Percentiles rank a stretch among this genome's conserved stretches.
Evolutionary conservation across 2,797 vertebrate species (phyloP).

Genomic region (Platalea minor): DNA sequence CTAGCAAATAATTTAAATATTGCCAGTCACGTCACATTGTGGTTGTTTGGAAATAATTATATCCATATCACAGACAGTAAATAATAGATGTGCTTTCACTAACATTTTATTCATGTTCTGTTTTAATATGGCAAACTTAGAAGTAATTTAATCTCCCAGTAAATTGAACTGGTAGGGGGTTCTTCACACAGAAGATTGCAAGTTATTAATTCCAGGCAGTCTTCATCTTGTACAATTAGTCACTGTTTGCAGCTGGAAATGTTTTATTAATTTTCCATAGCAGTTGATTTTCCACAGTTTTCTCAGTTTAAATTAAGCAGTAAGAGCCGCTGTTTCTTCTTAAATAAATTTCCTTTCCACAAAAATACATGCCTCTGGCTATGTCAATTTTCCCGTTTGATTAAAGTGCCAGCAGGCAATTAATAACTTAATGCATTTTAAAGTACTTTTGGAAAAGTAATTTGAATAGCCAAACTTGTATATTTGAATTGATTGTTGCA

Average conservation of each 20-base stretch:
- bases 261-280: constrained; percentile 86
- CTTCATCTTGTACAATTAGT: constrained; percentile 89
- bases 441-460: constrained; percentile 85
- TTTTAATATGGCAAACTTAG: constrained; percentile 93
- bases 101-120: constrained; percentile 85
- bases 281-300: constrained; percentile 85
- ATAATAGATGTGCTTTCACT: constrained; percentile 87
- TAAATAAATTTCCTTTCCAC: constrained; percentile 85
- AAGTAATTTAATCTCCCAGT: constrained; percentile 89
- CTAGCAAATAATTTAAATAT: constrained; percentile 80
- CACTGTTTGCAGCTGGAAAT: constrained; percentile 88
- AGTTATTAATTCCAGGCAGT: constrained; percentile 88
- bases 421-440: constrained; percentile 89
- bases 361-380: constrained; percentile 83
- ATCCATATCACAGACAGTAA: constrained; percentile 94
- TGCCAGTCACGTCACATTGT: constrained; percentile 82
- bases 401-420: constrained; percentile 86
- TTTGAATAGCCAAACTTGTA: constrained; percentile 84
- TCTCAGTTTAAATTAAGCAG: constrained; percentile 85
- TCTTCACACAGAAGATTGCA: constrained; percentile 85
- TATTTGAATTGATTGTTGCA: constrained; percentile 83
- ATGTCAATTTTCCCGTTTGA: constrained; percentile 86
- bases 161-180: constrained; percentile 90
- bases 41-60: constrained; percentile 89
- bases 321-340: constrained; percentile 83